Evolutionary conservation across 2,113 vertebrate genomes (phyloP).

Genomic region (Entosphenus tridentatus): DNA sequence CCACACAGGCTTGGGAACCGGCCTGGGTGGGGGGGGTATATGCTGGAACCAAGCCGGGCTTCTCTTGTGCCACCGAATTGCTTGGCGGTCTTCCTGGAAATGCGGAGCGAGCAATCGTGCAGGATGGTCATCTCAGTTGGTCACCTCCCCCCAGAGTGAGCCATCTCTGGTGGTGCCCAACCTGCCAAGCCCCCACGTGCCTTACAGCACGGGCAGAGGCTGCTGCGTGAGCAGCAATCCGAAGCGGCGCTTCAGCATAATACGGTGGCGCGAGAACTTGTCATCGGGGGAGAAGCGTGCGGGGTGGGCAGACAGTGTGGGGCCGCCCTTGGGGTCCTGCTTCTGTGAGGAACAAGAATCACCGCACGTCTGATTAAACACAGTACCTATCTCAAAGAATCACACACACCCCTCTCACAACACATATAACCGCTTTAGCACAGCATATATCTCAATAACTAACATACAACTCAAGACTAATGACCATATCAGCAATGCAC

Average conservation of each 20-base stretch:
- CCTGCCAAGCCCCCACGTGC: no score
- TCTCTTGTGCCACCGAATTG: no score
- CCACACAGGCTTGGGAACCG: no score
- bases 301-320: conserved; percentile 55
- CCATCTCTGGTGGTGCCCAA: no score
- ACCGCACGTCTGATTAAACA: not conserved
- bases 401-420: not conserved
- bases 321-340: conserved; percentile 22
- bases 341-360: conserved; percentile 26
- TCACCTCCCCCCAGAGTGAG: no score
- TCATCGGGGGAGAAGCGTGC: conserved; percentile 68
- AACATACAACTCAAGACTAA: not conserved
- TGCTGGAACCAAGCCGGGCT: no score
- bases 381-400: not conserved
- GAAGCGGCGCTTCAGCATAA: conserved; percentile 57
- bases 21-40: no score
- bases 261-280: conserved; percentile 52
- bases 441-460: not conserved
- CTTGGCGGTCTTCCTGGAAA: no score
- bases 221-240: conserved; percentile 53
- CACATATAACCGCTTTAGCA: not conserved
- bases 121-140: no score
- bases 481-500: not conserved
- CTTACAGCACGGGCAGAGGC: conserved; percentile 35
- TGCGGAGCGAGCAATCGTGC: no score